A percentile compares a stretch with the other conserved stretches of the same genome.
Conservation (phyloP, 2,888 invertebrate species). For the Eutolmus rufibarbis region DNA sequence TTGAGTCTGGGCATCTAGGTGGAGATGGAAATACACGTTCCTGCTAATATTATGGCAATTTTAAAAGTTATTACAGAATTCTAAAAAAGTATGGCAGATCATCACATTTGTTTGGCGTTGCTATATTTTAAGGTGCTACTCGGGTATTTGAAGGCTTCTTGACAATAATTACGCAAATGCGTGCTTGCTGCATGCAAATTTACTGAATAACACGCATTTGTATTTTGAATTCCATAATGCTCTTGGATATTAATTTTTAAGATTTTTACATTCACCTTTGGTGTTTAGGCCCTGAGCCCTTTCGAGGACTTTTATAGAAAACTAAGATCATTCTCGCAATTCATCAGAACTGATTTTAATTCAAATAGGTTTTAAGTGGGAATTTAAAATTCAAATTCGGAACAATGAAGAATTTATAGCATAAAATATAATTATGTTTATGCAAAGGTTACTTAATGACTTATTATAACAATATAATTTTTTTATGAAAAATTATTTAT, state of each 20-base stretch:
- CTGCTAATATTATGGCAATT: not conserved
- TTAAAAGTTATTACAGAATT: not conserved
- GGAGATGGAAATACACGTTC: not conserved
- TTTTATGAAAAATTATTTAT: not conserved
- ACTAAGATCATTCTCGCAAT: too few relatives aligned
- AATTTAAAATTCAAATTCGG: too few relatives aligned
- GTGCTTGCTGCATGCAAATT: not conserved
- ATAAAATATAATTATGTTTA: too few relatives aligned
- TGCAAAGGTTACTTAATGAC: not conserved
- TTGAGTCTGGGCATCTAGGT: not conserved
- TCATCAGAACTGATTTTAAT: too few relatives aligned
- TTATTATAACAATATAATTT: not conserved
- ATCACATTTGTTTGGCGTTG: not conserved
- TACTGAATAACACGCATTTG: not conserved
- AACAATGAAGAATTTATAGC: too few relatives aligned
- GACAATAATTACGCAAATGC: not conserved
- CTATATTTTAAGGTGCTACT: not conserved
- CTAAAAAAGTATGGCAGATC: not conserved
- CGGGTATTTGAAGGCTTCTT: not conserved
- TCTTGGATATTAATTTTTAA: too few relatives aligned
- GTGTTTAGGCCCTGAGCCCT: too few relatives aligned
- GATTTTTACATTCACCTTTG: too few relatives aligned
- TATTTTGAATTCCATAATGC: not conserved
- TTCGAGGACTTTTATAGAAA: too few relatives aligned
- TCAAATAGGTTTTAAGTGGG: too few relatives aligned